Base-by-base conservation (phyloP, 1,140 invertebrate genomes). In the Contarinia nasturtii region DNA sequence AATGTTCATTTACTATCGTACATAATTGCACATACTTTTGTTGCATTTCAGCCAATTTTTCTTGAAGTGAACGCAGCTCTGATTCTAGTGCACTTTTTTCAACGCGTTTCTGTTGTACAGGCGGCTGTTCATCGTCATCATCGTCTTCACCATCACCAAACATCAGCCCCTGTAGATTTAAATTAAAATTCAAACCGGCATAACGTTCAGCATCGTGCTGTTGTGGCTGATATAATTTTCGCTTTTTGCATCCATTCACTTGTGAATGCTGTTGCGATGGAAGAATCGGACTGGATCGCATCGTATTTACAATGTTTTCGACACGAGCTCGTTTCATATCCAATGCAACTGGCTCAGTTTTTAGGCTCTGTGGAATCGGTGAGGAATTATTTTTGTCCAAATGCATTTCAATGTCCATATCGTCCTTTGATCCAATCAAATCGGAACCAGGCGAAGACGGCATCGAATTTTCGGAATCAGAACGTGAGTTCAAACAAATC, bases 171-270 rank as follows among this genome's bases (percentile, higher is more conserved):
- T 63, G 59, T 34, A 67, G 52, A 48, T 66, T 66, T 2, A 69
- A 52, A 5, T 62, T 62, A n/a, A 68, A 59, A 22, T 67, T 65
- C 5, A 66, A 51, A 48, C 71, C 60, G 50, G 73, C 55, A 57
- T 82, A 83, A 18, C 80, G 64, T 51, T 82, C 77, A 19, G 74
- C 74, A 57, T 89, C 86, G 59, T 93, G 88, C 57, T 94, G 90
- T 60, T 93, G 88, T 1, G 92, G 92, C 55, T 94, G 87, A 61
- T 94, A 94, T n/a, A 95, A 72, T 65, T 96, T 97, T 18, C 92
- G 74, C 68, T 96, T 96, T 63, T 93, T 93, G 68, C 85, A 94
- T 38, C 85, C 90, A 64, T 87, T 91, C 47, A 87, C 84, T 62
- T 77, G 74, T 5, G 74, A 67, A 27, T 27, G 27, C 48, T 76